Conservation (phyloP, 2,888 invertebrate genomes). For the Hermaeophaga mercurialis region DNA sequence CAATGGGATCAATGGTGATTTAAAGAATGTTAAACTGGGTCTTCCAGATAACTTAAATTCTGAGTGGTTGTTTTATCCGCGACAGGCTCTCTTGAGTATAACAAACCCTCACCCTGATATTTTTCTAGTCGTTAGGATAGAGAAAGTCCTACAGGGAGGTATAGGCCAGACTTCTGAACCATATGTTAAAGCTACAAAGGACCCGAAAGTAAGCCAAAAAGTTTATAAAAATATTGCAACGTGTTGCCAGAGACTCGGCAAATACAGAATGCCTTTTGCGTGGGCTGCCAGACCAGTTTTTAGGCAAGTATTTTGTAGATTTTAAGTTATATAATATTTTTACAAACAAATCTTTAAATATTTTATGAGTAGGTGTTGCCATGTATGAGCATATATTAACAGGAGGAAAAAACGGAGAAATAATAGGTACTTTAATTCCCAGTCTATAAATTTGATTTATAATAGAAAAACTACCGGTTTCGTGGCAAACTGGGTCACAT, state of each 20-base stretch:
- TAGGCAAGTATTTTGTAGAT: constrained; percentile 50
- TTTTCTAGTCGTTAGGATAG: constrained; percentile 89
- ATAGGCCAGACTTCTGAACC: constrained; percentile 85
- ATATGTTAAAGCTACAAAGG: constrained; percentile 81
- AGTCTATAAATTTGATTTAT: too few species aligned
- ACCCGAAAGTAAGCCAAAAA: constrained; percentile 78
- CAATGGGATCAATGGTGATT: constrained; percentile 46
- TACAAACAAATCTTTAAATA: not conserved
- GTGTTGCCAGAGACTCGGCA: constrained; percentile 82
- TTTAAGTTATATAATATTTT: not conserved
- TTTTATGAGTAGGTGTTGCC: too few species aligned
- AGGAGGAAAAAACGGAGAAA: too few species aligned
- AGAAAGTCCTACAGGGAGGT: constrained; percentile 90
- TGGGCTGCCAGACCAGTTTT: constrained; percentile 93
- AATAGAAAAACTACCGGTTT: too few species aligned
- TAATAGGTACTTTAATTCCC: too few species aligned
- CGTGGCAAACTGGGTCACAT: too few species aligned
- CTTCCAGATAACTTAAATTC: constrained; percentile 70
- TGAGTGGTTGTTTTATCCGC: constrained; percentile 72
- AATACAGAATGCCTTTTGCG: constrained; percentile 95
- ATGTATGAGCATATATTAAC: too few species aligned
- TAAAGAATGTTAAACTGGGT: constrained; percentile 61
- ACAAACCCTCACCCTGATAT: constrained; percentile 89
- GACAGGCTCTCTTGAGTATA: constrained; percentile 85
- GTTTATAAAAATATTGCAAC: constrained; percentile 80